Percentiles rank a stretch among this genome's conserved stretches.
phyloP scores from a whole-genome alignment of 2,113 vertebrate species.

The Motacilla alba region DNA sequence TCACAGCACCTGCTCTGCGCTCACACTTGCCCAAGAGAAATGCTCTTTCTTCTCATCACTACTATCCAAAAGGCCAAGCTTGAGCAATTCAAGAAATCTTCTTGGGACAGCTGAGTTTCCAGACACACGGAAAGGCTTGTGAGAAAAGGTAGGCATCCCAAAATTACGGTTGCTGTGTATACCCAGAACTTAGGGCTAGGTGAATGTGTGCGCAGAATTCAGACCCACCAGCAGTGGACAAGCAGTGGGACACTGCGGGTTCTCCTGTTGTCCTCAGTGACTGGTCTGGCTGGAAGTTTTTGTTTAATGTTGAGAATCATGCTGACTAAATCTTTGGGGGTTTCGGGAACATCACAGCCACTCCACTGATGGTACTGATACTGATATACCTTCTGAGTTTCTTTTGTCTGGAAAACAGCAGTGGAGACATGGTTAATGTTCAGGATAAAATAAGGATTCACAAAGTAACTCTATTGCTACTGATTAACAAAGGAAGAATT shows the following conservation, averaged over 20 bases:
- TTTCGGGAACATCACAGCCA: slow-evolving; percentile 74
- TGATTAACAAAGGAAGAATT: not conserved
- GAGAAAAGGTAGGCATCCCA: not conserved
- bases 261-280: slow-evolving; percentile 23
- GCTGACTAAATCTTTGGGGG: slow-evolving; percentile 74
- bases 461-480: not conserved
- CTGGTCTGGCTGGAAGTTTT: slow-evolving; percentile 47
- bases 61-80: not conserved
- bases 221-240: slow-evolving; percentile 87
- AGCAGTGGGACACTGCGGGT: slow-evolving; percentile 66
- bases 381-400: slow-evolving; percentile 79
- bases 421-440: not conserved
- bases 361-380: slow-evolving; percentile 87
- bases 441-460: not conserved
- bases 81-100: not conserved
- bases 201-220: not conserved
- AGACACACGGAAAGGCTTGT: not conserved
- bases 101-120: not conserved
- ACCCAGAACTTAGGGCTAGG: not conserved
- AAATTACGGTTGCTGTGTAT: not conserved
- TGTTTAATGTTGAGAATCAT: slow-evolving; percentile 81
- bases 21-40: not conserved
- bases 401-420: slow-evolving; percentile 81
- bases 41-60: not conserved
- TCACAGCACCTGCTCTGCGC: not conserved